These are phyloP conservation scores for Lathamus discolor DNA, from an alignment of 2,113 vertebrate genomes.

Conservation along the genomic window DNA sequence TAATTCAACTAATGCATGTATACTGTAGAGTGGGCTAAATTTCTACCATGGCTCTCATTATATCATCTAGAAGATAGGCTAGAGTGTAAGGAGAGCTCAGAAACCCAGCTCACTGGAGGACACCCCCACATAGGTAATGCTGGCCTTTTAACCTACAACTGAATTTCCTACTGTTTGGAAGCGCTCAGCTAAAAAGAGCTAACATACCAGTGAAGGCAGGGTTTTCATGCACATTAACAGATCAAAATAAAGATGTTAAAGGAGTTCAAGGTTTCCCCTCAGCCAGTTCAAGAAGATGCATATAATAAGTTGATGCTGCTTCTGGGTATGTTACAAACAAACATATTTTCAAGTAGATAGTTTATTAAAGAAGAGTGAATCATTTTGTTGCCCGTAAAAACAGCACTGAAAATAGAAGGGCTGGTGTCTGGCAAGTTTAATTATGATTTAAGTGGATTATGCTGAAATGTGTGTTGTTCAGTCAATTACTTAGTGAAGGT, in stretches of 20 bases:
- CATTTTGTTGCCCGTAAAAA: background rate
- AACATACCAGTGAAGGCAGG: background rate
- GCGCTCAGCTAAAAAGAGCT: background rate
- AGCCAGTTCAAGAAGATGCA: background rate
- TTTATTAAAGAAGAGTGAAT: constrained; percentile 17
- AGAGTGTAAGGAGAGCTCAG: background rate
- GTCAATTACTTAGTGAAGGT: constrained; percentile 56
- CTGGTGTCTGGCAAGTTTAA: constrained; percentile 44
- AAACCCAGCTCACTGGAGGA: background rate
- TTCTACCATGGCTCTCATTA: background rate
- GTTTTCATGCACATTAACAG: background rate
- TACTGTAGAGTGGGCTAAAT: background rate
- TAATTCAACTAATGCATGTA: background rate
- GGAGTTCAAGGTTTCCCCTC: background rate
- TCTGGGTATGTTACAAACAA: background rate
- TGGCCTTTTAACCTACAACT: background rate
- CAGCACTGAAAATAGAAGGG: background rate
- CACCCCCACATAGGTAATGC: background rate
- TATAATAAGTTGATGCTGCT: background rate
- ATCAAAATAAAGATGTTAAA: background rate
- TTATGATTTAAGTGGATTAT: constrained; percentile 63
- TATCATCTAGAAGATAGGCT: background rate
- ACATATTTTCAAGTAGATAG: background rate
- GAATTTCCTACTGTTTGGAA: background rate
- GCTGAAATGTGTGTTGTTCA: constrained; percentile 51